A percentile compares a stretch with the other conserved stretches of the same genome.
phyloP scores from a whole-genome alignment of 92 coral and sea anemone species.

The Epizoanthus fatuus region DNA sequence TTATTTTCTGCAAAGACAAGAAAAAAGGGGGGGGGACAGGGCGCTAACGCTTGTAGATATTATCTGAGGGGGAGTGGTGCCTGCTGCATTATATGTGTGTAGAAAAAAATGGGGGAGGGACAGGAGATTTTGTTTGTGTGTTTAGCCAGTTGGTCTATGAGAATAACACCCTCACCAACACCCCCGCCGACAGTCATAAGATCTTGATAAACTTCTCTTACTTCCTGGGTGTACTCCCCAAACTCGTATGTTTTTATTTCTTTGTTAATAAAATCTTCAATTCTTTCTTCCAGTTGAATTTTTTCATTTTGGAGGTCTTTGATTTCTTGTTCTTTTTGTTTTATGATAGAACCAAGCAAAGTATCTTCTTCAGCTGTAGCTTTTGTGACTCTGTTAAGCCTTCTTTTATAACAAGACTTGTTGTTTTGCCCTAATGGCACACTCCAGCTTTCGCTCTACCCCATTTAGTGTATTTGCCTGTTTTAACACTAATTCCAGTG shows the following conservation, averaged over 20 bases:
- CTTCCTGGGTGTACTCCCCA: conserved; percentile 29
- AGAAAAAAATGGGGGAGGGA: too few relatives aligned
- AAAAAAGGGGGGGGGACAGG: too few relatives aligned
- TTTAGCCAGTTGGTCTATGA: too few relatives aligned
- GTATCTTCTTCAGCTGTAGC: conserved; percentile 8
- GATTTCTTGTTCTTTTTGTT: conserved; percentile 37
- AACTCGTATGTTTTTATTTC: conserved; percentile 20
- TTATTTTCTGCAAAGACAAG: too few relatives aligned
- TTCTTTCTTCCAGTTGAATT: conserved; percentile 35
- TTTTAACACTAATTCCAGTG: conserved; percentile 1
- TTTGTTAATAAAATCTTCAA: conserved; percentile 28
- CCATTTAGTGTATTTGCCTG: background rate
- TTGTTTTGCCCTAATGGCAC: conserved; percentile 27
- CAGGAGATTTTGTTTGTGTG: too few relatives aligned
- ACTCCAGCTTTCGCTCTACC: background rate
- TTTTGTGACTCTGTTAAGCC: background rate
- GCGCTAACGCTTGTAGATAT: too few relatives aligned
- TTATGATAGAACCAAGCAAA: conserved; percentile 27
- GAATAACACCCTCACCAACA: too few relatives aligned
- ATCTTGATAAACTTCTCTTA: conserved; percentile 37
- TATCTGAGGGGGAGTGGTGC: too few relatives aligned
- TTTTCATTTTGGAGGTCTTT: conserved; percentile 34
- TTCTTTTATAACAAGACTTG: conserved; percentile 12
- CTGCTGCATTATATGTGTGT: too few relatives aligned
- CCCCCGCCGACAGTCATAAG: conserved; percentile 23